Base-by-base conservation (phyloP, 2,888 invertebrate species). In the Reticulitermes lucifugus region DNA sequence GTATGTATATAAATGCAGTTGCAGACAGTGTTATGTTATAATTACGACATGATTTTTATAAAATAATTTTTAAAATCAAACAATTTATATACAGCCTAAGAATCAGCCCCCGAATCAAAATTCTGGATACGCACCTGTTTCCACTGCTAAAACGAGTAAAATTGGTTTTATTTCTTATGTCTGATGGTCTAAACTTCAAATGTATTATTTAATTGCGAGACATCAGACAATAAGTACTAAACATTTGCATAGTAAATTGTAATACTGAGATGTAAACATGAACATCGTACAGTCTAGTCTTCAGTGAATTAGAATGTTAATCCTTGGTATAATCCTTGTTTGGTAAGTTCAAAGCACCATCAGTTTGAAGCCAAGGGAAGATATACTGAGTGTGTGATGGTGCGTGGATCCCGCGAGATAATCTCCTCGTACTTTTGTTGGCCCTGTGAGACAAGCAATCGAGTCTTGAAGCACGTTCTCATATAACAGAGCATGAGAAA, bases 401-500 rank as follows among this genome's bases (percentile, higher is more conserved):
- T 25, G n/a, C 1, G 65, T n/a, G 65, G 77, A 77, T 41, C 43
- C 77, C 46, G 51, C 46, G 46, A 46, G 77, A 77, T 77, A 77
- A 77, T 77, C 77, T 77, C n/a, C 2, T 46, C 41, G 73, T 46
- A 77, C 77, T 77, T 77, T 51, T 77, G 77, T 46, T 77, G 77
- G 43, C 43, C 43, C 43, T 22, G n/a, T 65, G 81, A 81, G 81
- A 81, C 81, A 70, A 81, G 81, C 65, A 35, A 70, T 70, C 80
- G 21, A 59, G 59, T 60, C 14, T 41, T 35, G 35, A n/a, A 43
- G 65, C 81, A 81, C 81, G 81, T 81, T 81, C 60, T 81, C 65
- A 35, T 59, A 35, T 81, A 9, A 51, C 35, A 59, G 1, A 29
- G 18, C 21, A 41, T 3, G 41, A 51, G 35, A 7, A 59, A 35